phyloP scores from a whole-genome alignment of 1,140 invertebrate genomes.

The Brachionus angularis region DNA sequence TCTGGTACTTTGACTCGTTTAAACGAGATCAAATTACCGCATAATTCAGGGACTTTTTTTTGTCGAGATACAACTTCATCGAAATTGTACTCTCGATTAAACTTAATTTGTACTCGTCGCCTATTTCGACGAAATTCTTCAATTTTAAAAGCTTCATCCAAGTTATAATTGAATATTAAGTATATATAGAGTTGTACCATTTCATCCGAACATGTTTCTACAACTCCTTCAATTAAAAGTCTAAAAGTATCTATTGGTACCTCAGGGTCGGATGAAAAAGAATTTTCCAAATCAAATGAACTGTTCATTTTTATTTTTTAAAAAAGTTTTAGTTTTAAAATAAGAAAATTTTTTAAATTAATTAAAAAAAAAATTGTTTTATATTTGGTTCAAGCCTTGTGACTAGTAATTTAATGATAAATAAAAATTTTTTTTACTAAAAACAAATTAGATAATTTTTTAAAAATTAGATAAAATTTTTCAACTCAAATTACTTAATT shows the following conservation, averaged over 20 bases:
- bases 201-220: constrained; percentile 18
- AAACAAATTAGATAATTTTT: no score
- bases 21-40: not conserved
- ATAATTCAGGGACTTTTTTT: constrained; percentile 30
- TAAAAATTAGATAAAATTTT: no score
- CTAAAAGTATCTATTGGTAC: not conserved
- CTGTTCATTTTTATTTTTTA: no score
- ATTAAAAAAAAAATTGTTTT: no score
- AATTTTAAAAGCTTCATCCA: constrained; percentile 39
- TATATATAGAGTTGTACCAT: constrained; percentile 37
- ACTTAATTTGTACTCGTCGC: not conserved
- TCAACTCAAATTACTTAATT: no score
- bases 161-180: constrained; percentile 17
- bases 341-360: constrained; percentile 5
- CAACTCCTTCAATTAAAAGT: constrained; percentile 4
- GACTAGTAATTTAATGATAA: no score
- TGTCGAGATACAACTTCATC: not conserved
- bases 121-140: constrained; percentile 33
- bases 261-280: constrained; percentile 8
- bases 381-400: no score
- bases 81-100: not conserved
- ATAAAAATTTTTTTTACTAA: no score
- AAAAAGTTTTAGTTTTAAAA: constrained; percentile 7
- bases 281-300: no score
- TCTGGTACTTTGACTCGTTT: constrained; percentile 3